Base-by-base conservation (phyloP, 2,113 vertebrate species). In the Oxyruncus cristatus region DNA sequence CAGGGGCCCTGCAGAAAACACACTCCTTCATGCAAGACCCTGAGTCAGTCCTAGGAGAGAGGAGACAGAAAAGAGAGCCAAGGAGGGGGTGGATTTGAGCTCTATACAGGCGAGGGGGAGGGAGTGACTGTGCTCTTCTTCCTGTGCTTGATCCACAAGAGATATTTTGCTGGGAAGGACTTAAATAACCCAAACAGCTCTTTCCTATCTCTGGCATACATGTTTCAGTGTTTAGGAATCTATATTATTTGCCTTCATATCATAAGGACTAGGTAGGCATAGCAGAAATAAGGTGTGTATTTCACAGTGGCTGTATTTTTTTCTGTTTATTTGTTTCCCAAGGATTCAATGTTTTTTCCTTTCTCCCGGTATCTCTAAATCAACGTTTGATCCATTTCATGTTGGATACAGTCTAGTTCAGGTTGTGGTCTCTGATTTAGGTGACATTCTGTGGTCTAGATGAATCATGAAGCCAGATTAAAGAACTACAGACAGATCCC, bases 81-180 rank as follows among this genome's bases (percentile, higher is more conserved):
- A 22, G 63, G 56, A 81, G 89, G 20, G 52, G 75, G 52, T 83
- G 84, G 80, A n/a, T 78, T 49, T 58, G 77, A 68, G 39, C 32
- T 90, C 21, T 46, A 7, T 0, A 1, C 0, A 3, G 30, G 32
- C 53, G 37, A 46, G 50, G 0, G 1, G 58, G 44, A 68, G 63
- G 67, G 66, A 75, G 61, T 73, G 66, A 75, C 32, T 68, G 10
- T 33, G 33, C 13, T 77, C 32, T 91, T 96, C 77, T 91, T 96
- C 77, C 91, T 70, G 24, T 55, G 32, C 44, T 32, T 80, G 46
- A 83, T 77, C 50, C 63, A 30, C 53, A 88, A 74, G 22, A 32
- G 24, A 27, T 28, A 59, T 56, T 92, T 93, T 3, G 3, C n/a
- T 89, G 79, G 32, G 47, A 89, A 75, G 52, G 55, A 47, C 8